phyloP scores from a whole-genome alignment of 2,113 vertebrate genomes.

The Marmota monax region DNA sequence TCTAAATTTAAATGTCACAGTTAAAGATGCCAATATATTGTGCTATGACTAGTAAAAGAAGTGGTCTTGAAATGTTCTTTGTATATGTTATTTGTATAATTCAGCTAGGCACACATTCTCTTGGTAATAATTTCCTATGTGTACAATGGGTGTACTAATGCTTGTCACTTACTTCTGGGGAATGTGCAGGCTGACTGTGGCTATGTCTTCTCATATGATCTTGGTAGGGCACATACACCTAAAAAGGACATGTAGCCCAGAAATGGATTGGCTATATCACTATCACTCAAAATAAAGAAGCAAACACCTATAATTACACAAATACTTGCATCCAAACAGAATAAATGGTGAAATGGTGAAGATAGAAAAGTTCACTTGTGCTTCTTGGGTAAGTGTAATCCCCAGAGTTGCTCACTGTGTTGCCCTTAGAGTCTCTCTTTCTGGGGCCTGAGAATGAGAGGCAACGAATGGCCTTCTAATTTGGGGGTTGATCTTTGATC shows the following conservation, averaged over 20 bases:
- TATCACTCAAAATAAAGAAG: not conserved
- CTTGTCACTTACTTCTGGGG: not conserved
- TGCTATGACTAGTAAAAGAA: not conserved
- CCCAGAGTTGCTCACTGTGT: not conserved
- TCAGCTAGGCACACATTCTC: not conserved
- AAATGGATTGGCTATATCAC: not conserved
- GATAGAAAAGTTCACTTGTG: not conserved
- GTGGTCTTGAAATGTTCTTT: not conserved
- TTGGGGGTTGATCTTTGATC: not conserved
- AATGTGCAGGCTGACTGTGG: not conserved
- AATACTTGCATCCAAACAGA: not conserved
- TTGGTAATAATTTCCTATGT: not conserved
- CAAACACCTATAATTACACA: not conserved
- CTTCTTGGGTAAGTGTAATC: not conserved
- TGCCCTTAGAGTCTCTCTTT: not conserved
- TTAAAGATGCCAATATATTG: not conserved
- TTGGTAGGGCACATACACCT: not conserved
- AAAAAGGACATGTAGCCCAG: accelerated
- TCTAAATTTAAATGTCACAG: not conserved
- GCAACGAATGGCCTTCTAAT: not conserved
- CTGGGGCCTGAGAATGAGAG: not conserved
- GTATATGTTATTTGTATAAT: not conserved
- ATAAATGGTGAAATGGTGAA: not conserved
- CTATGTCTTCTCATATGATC: not conserved
- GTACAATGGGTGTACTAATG: not conserved